phyloP scores from a whole-genome alignment of 2,797 vertebrate species.

The Emydoidea blandingii region DNA sequence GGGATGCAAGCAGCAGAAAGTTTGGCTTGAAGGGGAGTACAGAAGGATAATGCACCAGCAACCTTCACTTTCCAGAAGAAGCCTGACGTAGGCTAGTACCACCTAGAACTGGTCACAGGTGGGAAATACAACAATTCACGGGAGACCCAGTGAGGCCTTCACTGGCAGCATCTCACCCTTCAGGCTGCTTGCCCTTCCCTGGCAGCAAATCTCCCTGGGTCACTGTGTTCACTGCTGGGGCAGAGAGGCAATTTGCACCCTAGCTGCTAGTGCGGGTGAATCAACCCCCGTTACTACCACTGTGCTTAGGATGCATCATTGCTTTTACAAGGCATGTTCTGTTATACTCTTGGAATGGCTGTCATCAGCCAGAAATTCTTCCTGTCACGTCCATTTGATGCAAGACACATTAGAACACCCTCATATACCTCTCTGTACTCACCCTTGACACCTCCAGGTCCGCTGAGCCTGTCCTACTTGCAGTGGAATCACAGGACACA shows the following conservation, averaged over 20 bases:
- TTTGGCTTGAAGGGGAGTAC: background rate
- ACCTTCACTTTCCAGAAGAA: background rate
- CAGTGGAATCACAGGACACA: fast-evolving
- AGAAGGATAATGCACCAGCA: background rate
- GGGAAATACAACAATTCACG: background rate
- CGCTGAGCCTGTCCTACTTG: background rate
- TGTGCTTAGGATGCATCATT: too few species aligned
- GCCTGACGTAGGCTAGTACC: background rate
- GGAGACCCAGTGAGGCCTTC: background rate
- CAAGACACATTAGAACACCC: background rate
- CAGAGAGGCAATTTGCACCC: too few species aligned
- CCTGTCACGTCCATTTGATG: background rate
- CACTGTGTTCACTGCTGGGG: too few species aligned
- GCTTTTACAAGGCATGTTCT: too few species aligned
- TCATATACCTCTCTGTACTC: background rate
- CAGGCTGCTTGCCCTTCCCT: fast-evolving
- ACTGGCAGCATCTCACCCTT: too few species aligned
- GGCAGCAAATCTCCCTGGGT: fast-evolving
- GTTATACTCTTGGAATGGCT: too few species aligned
- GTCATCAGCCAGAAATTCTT: background rate
- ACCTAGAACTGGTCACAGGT: background rate
- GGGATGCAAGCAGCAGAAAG: too few species aligned
- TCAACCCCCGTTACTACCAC: too few species aligned
- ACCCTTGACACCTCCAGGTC: background rate
- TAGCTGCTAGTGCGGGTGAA: too few species aligned